A percentile compares a stretch with the other conserved stretches of the same genome.
Evolutionary conservation across 2,113 vertebrate genomes (phyloP).

Genomic region (Alethe diademata): DNA sequence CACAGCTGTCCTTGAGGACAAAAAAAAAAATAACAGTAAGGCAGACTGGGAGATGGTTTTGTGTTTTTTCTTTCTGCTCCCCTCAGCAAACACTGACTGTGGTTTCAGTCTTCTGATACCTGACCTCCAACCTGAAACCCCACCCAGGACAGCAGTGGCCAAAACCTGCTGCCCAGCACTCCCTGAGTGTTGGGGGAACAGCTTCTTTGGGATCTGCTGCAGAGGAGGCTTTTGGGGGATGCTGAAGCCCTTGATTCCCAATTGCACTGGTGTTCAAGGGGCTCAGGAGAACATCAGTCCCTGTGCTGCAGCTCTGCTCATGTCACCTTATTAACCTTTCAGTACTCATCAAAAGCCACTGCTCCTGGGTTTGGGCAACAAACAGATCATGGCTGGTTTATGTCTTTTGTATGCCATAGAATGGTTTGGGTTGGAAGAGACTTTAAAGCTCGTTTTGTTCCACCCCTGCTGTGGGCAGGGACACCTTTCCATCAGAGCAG

Average conservation of each 20-base stretch:
- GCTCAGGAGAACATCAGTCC: neutral
- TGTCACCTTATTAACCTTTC: neutral
- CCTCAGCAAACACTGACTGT: neutral
- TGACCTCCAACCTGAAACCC: neutral
- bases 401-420: neutral
- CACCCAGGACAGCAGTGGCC: neutral
- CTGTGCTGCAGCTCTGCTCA: neutral
- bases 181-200: neutral
- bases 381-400: neutral
- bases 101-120: neutral
- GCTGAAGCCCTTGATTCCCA: neutral
- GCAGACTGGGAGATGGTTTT: neutral
- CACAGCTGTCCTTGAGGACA: neutral
- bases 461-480: accelerated
- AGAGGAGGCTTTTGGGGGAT: neutral
- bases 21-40: neutral
- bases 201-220: neutral
- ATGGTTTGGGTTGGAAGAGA: neutral
- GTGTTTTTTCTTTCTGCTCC: neutral
- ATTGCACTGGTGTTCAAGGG: accelerated
- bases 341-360: neutral
- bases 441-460: accelerated
- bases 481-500: neutral
- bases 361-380: neutral
- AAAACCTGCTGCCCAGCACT: neutral